These are phyloP conservation scores for Blera fallax DNA, from an alignment of 2,888 invertebrate genomes.

Conservation along the genomic window DNA sequence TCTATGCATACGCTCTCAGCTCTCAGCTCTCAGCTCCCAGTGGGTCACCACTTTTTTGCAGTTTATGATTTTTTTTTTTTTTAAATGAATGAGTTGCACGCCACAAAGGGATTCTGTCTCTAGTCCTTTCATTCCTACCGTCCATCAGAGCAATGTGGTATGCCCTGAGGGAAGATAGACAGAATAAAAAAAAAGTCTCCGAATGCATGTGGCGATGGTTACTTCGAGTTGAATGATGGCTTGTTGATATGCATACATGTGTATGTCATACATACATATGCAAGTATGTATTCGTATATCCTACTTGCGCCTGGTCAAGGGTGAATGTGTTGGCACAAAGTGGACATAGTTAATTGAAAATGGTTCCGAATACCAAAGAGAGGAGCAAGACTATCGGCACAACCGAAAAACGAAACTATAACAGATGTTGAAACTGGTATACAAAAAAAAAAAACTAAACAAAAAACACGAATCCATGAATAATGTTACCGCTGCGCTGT, in stretches of 20 bases:
- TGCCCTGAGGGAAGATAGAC: conserved; percentile 46
- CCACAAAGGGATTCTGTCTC: conserved; percentile 51
- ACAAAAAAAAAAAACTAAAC: neutral
- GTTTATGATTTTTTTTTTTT: conserved; percentile 1
- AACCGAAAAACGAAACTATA: neutral
- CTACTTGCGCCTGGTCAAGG: conserved; percentile 47
- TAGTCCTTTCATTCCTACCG: conserved; percentile 7
- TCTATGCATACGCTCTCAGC: neutral
- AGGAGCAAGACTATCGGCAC: neutral
- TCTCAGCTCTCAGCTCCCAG: neutral
- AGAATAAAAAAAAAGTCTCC: conserved; percentile 4
- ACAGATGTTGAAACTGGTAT: conserved; percentile 4
- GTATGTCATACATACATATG: neutral
- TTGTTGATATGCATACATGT: neutral
- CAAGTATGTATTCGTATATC: too few relatives aligned
- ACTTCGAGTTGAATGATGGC: neutral
- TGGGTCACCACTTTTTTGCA: conserved; percentile 3
- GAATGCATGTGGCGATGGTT: neutral
- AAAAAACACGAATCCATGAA: neutral
- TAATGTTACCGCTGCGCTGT: neutral
- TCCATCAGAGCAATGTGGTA: conserved; percentile 14
- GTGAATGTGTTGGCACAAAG: conserved; percentile 51
- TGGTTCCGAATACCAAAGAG: conserved; percentile 24
- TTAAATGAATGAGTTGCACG: conserved; percentile 46
- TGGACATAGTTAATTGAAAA: conserved; percentile 67